Evolutionary conservation across 1,140 invertebrate genomes (phyloP).

Genomic region (Cydia pomonella): DNA sequence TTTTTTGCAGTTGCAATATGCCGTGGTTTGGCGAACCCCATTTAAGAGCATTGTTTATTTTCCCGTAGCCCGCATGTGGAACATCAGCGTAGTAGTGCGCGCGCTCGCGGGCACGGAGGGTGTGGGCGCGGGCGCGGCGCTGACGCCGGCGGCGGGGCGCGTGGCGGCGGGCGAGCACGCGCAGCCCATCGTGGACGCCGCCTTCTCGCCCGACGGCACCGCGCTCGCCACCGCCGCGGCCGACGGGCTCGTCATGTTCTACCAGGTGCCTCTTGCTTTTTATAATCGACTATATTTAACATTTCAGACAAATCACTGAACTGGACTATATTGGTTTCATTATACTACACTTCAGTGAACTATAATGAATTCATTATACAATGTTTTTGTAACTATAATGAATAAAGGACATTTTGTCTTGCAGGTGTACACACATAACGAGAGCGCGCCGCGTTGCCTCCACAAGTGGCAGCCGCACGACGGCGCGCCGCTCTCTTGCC

Average conservation of each 20-base stretch:
- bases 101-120: neutral
- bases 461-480: conserved; percentile 96
- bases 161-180: conserved; percentile 78
- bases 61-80: conserved; percentile 64
- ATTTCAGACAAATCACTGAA: too few relatives aligned
- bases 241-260: conserved; percentile 93
- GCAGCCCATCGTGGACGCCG: conserved; percentile 90
- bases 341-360: too few relatives aligned
- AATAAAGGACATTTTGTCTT: conserved; percentile 41
- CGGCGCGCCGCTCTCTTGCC: conserved; percentile 89
- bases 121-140: conserved; percentile 9
- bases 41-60: conserved; percentile 13
- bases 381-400: neutral
- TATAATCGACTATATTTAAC: too few relatives aligned
- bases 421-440: conserved; percentile 84
- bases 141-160: conserved; percentile 13
- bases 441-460: conserved; percentile 87
- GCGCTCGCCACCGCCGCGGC: conserved; percentile 91
- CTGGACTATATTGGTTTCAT: too few relatives aligned
- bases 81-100: conserved; percentile 38
- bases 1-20: too few relatives aligned
- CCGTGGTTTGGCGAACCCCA: too few relatives aligned
- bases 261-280: conserved; percentile 82
- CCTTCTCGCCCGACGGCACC: conserved; percentile 94
- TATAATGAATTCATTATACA: too few relatives aligned